A percentile compares a stretch with the other conserved stretches of the same genome.
These are phyloP conservation scores for Brachypodius melanocephalos DNA, from an alignment of 2,113 vertebrate species.

Conservation along the genomic window DNA sequence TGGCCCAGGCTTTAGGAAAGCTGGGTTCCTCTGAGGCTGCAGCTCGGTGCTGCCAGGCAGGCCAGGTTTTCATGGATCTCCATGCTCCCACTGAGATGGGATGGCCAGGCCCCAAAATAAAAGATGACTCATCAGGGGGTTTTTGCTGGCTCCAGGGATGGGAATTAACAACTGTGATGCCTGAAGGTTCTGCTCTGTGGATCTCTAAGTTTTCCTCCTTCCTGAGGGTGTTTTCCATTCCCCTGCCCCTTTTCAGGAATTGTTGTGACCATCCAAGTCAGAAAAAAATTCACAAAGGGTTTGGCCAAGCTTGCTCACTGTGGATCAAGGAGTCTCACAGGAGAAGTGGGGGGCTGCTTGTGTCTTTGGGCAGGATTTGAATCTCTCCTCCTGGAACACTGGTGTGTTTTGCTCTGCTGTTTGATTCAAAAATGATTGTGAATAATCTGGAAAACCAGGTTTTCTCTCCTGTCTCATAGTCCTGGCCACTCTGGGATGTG, in stretches of 20 bases:
- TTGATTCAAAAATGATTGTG: not conserved
- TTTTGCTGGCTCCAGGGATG: not conserved
- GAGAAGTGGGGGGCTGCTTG: not conserved
- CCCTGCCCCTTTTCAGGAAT: not conserved
- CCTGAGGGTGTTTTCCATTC: not conserved
- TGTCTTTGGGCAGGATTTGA: not conserved
- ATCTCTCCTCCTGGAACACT: not conserved
- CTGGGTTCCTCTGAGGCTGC: not conserved
- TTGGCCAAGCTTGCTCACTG: not conserved
- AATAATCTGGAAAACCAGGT: not conserved
- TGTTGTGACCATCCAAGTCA: not conserved
- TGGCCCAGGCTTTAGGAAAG: not conserved
- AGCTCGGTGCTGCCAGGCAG: not conserved
- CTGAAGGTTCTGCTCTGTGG: not conserved
- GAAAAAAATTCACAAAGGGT: not conserved
- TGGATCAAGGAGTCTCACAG: accelerated
- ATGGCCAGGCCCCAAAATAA: not conserved
- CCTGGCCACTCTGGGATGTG: not conserved
- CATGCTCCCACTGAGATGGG: not conserved
- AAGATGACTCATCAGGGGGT: not conserved
- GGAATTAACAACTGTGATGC: not conserved
- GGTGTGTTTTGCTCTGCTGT: accelerated
- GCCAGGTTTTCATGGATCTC: not conserved
- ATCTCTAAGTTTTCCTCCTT: not conserved
- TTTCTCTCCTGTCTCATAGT: not conserved